Conservation (phyloP, 2,888 invertebrate genomes). For the Diarsia rubi region DNA sequence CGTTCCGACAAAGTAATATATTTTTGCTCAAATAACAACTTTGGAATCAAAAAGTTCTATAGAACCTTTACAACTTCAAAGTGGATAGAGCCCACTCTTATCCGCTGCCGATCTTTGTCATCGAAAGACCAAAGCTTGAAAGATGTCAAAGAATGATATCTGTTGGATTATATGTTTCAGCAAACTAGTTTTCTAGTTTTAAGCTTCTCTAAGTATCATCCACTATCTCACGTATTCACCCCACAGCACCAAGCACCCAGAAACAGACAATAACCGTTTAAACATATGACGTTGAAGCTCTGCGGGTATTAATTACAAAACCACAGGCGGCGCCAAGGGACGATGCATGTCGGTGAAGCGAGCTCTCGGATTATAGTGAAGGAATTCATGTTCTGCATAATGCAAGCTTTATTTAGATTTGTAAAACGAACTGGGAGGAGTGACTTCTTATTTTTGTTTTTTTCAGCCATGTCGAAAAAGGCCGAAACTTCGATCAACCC, state of each 20-base stretch:
- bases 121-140: neutral
- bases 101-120: slow-evolving; percentile 10
- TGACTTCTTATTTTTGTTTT: neutral
- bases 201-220: neutral
- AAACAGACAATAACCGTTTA: slow-evolving; percentile 39
- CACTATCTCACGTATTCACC: neutral
- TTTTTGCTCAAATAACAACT: neutral
- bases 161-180: neutral
- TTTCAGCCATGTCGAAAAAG: neutral
- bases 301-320: slow-evolving; percentile 57
- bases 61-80: neutral
- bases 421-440: neutral
- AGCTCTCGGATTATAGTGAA: slow-evolving; percentile 29
- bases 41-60: neutral
- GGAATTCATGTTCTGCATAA: slow-evolving; percentile 49
- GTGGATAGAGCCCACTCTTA: neutral
- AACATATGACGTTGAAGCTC: slow-evolving; percentile 37
- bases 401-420: slow-evolving; percentile 39
- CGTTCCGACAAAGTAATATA: neutral
- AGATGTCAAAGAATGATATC: neutral
- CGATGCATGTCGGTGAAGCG: slow-evolving; percentile 36
- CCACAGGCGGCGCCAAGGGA: slow-evolving; percentile 46
- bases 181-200: neutral
- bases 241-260: slow-evolving; percentile 1
- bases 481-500: neutral